Conservation (phyloP, 2,113 vertebrate species). For the Esox niger region DNA sequence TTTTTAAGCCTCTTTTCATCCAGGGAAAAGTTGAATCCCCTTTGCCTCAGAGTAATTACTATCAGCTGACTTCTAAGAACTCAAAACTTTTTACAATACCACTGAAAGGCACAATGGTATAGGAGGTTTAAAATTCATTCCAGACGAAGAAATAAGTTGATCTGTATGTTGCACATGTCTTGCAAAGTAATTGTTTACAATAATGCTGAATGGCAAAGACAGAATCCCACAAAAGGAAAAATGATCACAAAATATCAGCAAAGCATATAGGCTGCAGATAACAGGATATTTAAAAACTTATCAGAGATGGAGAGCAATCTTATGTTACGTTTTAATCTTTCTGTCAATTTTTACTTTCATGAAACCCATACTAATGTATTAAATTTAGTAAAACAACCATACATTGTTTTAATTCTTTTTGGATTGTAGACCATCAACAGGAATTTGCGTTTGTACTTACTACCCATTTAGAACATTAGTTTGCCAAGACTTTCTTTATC, state of each 20-base stretch:
- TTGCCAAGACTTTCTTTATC: too few relatives aligned
- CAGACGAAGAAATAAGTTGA: slow-evolving; percentile 33
- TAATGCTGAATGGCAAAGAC: slow-evolving; percentile 35
- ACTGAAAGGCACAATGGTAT: slow-evolving; percentile 61
- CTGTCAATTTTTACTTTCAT: too few relatives aligned
- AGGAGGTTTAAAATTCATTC: slow-evolving; percentile 67
- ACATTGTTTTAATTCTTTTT: too few relatives aligned
- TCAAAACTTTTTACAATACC: slow-evolving; percentile 65
- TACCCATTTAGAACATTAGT: too few relatives aligned
- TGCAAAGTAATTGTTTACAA: not conserved
- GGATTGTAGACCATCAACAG: too few relatives aligned
- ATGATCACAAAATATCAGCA: slow-evolving; percentile 33
- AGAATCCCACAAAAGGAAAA: too few relatives aligned
- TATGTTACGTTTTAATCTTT: too few relatives aligned
- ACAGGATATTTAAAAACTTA: not conserved
- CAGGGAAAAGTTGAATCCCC: slow-evolving; percentile 56
- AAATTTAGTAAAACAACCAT: too few relatives aligned
- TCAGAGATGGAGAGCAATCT: not conserved
- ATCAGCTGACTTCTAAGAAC: slow-evolving; percentile 73
- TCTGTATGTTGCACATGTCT: slow-evolving; percentile 22
- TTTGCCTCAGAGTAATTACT: slow-evolving; percentile 65
- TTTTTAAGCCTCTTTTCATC: slow-evolving; percentile 63
- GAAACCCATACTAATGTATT: too few relatives aligned
- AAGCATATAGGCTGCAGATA: not conserved
- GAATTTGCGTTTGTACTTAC: too few relatives aligned